Evolutionary conservation across 2,888 invertebrate genomes (phyloP).

Genomic region (Hipparchia sbordonii): DNA sequence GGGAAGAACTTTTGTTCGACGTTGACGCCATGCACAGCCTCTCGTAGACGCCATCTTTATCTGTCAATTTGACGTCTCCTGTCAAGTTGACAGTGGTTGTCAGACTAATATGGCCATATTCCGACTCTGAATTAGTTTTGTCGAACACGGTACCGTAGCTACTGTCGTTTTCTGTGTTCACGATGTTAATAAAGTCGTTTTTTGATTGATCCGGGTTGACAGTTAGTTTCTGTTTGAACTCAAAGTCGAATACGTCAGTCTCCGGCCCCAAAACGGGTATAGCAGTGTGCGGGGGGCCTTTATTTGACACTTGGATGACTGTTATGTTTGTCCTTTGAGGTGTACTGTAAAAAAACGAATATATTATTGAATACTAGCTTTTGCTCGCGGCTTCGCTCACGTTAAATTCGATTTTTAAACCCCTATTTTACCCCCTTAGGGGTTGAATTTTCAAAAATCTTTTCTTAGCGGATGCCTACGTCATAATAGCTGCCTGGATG

Average conservation of each 20-base stretch:
- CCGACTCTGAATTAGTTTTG: slow-evolving; percentile 49
- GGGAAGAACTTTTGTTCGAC: slow-evolving; percentile 55
- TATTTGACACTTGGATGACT: slow-evolving; percentile 84
- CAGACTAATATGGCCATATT: slow-evolving; percentile 73
- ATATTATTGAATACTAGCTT: too few species aligned
- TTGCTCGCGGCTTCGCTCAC: too few species aligned
- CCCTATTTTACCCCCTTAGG: too few species aligned
- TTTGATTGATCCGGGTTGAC: slow-evolving; percentile 43
- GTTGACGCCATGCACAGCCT: slow-evolving; percentile 71
- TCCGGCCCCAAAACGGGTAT: slow-evolving; percentile 67
- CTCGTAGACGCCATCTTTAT: slow-evolving; percentile 57
- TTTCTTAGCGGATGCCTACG: too few species aligned
- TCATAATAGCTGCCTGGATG: too few species aligned
- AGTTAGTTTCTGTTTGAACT: slow-evolving; percentile 56
- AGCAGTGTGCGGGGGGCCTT: slow-evolving; percentile 71
- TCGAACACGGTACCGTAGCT: slow-evolving; percentile 67
- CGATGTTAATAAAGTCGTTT: slow-evolving; percentile 68
- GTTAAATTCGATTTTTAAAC: too few species aligned
- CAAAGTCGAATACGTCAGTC: slow-evolving; percentile 65
- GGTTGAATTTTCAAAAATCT: too few species aligned
- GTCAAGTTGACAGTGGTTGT: slow-evolving; percentile 73
- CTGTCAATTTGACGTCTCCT: slow-evolving; percentile 60
- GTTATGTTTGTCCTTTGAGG: slow-evolving; percentile 76
- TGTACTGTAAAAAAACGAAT: slow-evolving; percentile 50
- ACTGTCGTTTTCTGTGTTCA: slow-evolving; percentile 65